These are phyloP conservation scores for Maccullochella peelii DNA, from an alignment of 2,113 vertebrate genomes.

Conservation along the genomic window DNA sequence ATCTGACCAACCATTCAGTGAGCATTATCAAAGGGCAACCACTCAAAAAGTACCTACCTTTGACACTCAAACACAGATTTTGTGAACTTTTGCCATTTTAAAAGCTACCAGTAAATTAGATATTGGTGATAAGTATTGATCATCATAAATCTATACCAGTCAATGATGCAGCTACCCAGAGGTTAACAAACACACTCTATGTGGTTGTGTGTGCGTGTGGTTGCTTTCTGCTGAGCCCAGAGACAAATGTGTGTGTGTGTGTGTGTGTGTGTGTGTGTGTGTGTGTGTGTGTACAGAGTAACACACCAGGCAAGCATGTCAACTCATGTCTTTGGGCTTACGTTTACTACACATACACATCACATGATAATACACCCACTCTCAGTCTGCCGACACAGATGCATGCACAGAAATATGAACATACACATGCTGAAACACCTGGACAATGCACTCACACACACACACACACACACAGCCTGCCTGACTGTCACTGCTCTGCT, in stretches of 20 bases:
- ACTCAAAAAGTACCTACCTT: not conserved
- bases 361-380: slow-evolving; percentile 16
- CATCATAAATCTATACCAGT: not conserved
- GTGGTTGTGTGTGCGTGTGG: not conserved
- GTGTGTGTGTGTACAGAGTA: not conserved
- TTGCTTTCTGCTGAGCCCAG: slow-evolving; percentile 1
- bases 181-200: not conserved
- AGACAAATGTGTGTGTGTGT: not conserved
- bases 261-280: not conserved
- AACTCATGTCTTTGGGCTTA: not conserved
- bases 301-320: not conserved
- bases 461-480: slow-evolving; percentile 15
- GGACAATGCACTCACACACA: not conserved
- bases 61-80: not conserved
- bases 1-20: not conserved
- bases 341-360: not conserved
- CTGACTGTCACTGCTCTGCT: slow-evolving; percentile 10
- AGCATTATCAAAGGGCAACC: not conserved
- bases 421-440: not conserved
- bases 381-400: not conserved
- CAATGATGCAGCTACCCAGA: not conserved
- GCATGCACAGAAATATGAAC: not conserved
- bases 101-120: not conserved
- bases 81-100: not conserved
- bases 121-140: too few species aligned